phyloP scores from a whole-genome alignment of 1,140 invertebrate genomes.

The Dreissena polymorpha region DNA sequence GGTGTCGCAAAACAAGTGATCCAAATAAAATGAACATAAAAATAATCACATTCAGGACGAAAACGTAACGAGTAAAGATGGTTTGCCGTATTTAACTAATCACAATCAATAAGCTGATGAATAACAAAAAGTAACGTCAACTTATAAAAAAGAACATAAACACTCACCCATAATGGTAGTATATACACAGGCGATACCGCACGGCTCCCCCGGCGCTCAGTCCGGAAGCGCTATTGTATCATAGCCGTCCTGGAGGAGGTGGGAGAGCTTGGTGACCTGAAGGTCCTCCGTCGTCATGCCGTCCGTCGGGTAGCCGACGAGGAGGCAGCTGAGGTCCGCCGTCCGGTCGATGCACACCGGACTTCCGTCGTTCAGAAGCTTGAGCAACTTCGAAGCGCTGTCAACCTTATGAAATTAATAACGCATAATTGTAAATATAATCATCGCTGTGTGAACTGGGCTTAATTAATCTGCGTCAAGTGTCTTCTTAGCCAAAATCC shows the following conservation, averaged over 20 bases:
- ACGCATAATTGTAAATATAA: neutral
- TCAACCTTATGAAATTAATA: conserved; percentile 31
- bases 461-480: neutral
- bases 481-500: neutral
- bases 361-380: conserved; percentile 16
- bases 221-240: conserved; percentile 38
- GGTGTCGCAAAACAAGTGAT: too few relatives aligned
- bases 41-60: too few relatives aligned
- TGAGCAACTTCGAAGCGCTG: conserved; percentile 34
- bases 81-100: too few relatives aligned
- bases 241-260: conserved; percentile 15
- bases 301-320: conserved; percentile 31
- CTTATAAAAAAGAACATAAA: neutral
- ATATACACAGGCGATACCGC: too few relatives aligned
- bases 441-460: too few relatives aligned
- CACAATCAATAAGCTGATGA: too few relatives aligned
- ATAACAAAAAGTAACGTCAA: neutral
- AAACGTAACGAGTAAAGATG: too few relatives aligned
- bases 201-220: conserved; percentile 4
- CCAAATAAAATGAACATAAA: too few relatives aligned
- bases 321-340: conserved; percentile 31
- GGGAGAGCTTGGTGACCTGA: conserved; percentile 46
- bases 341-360: conserved; percentile 21
- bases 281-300: conserved; percentile 38
- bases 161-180: neutral